Base-by-base conservation (phyloP, 2,888 invertebrate genomes). In the Callyntrura guangdongensis region DNA sequence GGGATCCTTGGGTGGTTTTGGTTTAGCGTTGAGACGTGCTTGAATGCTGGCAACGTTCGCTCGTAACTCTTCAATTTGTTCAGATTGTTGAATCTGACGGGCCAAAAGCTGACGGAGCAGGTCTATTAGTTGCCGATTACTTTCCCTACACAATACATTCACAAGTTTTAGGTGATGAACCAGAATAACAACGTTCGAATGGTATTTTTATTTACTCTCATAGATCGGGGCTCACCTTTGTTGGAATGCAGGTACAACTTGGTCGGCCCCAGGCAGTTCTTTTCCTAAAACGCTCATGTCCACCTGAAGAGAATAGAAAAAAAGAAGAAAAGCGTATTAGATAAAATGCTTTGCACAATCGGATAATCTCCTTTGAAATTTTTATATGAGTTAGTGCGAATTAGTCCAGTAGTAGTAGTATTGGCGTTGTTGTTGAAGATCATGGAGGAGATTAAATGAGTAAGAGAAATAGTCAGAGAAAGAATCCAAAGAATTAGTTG, bases 81-180 rank as follows among this genome's bases (percentile, higher is more conserved):
- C 94, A 0, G 94, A 93, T 79, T 94, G 94, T 61, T 94, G 93
- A 64, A 94, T 93, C 86, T 94, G 94, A n/a, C 93, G 90, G 47
- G 93, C 93, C 14, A 94, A 84, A 0, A 94, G 92, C 59, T 94
- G 94, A 12, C 93, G 93, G 14, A 94, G 92, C 53, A 94, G 91
- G 67, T 94, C 94, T 22, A 94, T 91, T 12, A 94, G 86, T 69
- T 94, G 93, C 20, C 94, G 92, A 74, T 94, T 94, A 81, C 93
- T 93, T 85, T 94, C 94, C 61, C 94, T 94, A 53, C 20, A 25
- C 69, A 83, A 59, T 12, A 0, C 53, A 85, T 36, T 56, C n/a
- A 74, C 27, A 69, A 12, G 25, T n/a, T 14, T 47, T 36, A 3
- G 9, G 45, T 45, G 5, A 72, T 36, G 6, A 36, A 36, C 36